Evolutionary conservation across 2,797 vertebrate species (phyloP).

Genomic region (Falco columbarius): DNA sequence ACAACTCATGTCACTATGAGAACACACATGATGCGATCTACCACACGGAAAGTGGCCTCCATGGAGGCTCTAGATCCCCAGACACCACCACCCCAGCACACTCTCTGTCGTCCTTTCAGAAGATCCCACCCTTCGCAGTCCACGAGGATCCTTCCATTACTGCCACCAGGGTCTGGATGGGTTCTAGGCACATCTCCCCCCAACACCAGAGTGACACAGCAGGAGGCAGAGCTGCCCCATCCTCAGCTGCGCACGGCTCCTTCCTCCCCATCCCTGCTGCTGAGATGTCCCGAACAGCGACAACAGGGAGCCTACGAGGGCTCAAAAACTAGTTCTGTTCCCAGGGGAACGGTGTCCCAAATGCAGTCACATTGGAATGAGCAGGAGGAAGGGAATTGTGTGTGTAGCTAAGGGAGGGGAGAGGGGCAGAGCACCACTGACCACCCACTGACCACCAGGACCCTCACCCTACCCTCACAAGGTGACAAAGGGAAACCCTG

Average conservation of each 20-base stretch:
- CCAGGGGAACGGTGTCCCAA: neutral
- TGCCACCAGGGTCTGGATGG: neutral
- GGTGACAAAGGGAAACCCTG: neutral
- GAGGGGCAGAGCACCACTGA: neutral
- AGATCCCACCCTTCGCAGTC: neutral
- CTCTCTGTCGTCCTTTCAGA: neutral
- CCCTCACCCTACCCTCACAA: rapidly evolving
- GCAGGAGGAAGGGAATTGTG: neutral
- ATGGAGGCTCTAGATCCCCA: rapidly evolving
- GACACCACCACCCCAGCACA: neutral
- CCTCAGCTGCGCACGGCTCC: neutral
- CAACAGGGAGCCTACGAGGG: neutral
- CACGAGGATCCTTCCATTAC: neutral
- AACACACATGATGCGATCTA: rapidly evolving
- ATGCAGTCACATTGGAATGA: neutral
- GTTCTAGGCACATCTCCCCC: neutral
- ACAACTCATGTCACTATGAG: neutral
- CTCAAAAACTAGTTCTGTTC: neutral
- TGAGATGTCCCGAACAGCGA: neutral
- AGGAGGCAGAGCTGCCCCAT: neutral
- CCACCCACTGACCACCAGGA: rapidly evolving
- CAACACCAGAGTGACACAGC: neutral
- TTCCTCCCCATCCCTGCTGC: neutral
- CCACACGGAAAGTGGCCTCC: neutral
- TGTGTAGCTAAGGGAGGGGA: neutral